Base-by-base conservation (phyloP, 2,113 vertebrate species). In the Muntiacus reevesi region DNA sequence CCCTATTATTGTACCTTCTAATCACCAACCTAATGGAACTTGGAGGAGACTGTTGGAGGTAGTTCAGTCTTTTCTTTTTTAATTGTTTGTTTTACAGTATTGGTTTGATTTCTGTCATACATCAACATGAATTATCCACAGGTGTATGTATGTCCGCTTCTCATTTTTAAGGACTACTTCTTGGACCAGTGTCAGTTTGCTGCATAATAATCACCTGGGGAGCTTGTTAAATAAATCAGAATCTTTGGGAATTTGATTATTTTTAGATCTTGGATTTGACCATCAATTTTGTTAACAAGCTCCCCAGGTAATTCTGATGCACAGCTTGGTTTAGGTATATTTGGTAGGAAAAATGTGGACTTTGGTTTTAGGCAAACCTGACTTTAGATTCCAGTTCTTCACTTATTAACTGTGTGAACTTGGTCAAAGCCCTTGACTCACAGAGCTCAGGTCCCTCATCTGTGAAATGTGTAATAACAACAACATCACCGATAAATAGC, bases 271-370 rank as follows among this genome's bases (percentile, higher is more conserved):
- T 79, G 40, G 47, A 90, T 96, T 95, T 96, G 84, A 76, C 45
- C 30, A 78, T 97, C 54, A 92, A 28, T 94, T 97, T 97, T 96
- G 62, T 95, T 97, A 94, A 97, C 84, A 97, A 97, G 96, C 25
- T 96, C 84, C 87, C 85, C 59, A 60, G 84, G 81, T 96, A 64
- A 87, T 94, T 97, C 89, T 87, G 62, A 92, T 91, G 59, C 8
- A 82, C 27, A 47, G 60, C 50, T 78, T 55, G 17, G 21, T 91
- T 94, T 96, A 74, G 28, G 52, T 82, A 57, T 86, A 71, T 81
- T 86, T 78, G 76, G 17, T 95, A 86, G 82, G 83, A 71, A 94
- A 95, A 87, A 27, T 2, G 5, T 91, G 23, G 71, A 25, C 8
- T 97, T 95, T 67, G 47, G 52, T 92, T 97, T 93, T 12, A 59